phyloP scores from a whole-genome alignment of 1,140 invertebrate species.

The Diorhabda carinulata region DNA sequence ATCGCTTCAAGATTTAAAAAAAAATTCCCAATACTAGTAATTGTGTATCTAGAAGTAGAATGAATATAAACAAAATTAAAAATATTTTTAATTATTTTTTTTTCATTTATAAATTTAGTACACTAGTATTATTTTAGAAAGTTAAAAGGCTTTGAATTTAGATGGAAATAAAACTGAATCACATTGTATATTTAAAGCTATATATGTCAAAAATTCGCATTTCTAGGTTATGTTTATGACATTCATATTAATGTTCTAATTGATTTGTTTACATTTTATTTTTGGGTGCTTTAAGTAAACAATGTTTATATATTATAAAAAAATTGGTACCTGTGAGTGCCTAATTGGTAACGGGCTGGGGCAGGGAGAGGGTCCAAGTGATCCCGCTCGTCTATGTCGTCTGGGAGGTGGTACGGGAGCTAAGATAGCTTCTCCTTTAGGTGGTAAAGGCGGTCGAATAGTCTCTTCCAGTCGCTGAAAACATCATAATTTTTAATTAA shows the following conservation, averaged over 20 bases:
- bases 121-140: background rate
- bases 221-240: too few relatives aligned
- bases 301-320: too few relatives aligned
- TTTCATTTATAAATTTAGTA: too few relatives aligned
- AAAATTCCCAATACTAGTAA: background rate
- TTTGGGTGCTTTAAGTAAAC: too few relatives aligned
- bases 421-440: conserved; percentile 61
- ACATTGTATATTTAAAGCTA: too few relatives aligned
- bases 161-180: background rate
- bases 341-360: conserved; percentile 43
- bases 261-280: too few relatives aligned
- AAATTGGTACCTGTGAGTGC: conserved; percentile 39
- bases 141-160: conserved; percentile 31
- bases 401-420: conserved; percentile 81
- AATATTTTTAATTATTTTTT: too few relatives aligned
- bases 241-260: too few relatives aligned
- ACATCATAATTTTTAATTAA: background rate
- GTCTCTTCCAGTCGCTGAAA: conserved; percentile 33
- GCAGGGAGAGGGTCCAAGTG: conserved; percentile 48
- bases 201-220: too few relatives aligned
- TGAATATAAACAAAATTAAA: too few relatives aligned
- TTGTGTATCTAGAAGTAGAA: background rate
- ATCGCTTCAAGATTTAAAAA: conserved; percentile 35
- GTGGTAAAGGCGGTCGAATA: conserved; percentile 72
- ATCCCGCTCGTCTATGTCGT: conserved; percentile 59